Evolutionary conservation across 2,888 invertebrate species (phyloP).

Genomic region (Osedax frankpressi): DNA sequence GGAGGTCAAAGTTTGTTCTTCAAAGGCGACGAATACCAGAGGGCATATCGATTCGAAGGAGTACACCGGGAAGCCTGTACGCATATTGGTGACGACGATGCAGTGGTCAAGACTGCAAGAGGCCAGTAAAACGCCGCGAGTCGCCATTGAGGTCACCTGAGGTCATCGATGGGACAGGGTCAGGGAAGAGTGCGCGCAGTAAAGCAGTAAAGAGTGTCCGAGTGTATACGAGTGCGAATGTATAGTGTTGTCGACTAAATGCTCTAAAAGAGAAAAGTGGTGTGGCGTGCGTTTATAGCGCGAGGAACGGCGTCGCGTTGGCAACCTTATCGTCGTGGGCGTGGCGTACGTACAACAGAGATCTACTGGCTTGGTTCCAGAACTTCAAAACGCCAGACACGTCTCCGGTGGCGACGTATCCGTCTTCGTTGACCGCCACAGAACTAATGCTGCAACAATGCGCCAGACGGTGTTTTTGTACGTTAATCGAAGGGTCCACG

Average conservation of each 20-base stretch:
- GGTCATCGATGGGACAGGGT: no score
- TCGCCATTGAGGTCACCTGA: neutral
- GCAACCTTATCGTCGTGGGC: slow-evolving; percentile 17
- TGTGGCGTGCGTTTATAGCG: no score
- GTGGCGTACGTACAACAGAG: slow-evolving; percentile 10
- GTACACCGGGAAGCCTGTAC: neutral
- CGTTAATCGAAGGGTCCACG: neutral
- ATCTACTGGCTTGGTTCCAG: slow-evolving; percentile 17
- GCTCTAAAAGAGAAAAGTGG: no score
- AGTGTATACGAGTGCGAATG: neutral
- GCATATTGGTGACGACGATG: neutral
- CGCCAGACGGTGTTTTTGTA: slow-evolving; percentile 1
- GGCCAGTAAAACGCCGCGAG: neutral
- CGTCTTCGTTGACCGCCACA: slow-evolving; percentile 13
- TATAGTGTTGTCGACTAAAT: no score
- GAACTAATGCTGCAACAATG: slow-evolving; percentile 23
- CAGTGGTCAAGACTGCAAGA: neutral
- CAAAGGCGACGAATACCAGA: neutral
- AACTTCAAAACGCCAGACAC: slow-evolving; percentile 20
- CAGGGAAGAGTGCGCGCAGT: no score
- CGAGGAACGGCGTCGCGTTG: no score
- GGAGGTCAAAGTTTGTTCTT: neutral
- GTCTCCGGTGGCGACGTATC: slow-evolving; percentile 18
- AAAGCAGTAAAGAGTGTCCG: neutral
- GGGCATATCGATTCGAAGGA: neutral